Base-by-base conservation (phyloP, 2,113 vertebrate species). In the Trogon melanurus region DNA sequence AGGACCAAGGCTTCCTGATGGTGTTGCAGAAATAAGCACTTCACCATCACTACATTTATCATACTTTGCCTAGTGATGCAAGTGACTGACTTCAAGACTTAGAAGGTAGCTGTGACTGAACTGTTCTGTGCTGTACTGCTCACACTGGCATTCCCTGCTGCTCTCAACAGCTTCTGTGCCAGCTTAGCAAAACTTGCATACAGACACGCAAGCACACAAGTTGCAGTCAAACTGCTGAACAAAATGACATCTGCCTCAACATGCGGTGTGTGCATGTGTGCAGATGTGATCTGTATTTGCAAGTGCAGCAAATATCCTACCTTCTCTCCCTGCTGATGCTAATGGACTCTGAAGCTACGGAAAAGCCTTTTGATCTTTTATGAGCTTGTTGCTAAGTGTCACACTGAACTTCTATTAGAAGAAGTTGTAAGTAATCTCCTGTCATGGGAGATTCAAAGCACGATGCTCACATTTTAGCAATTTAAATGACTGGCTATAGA, bases 351-450 rank as follows among this genome's bases (percentile, higher is more conserved):
- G 13, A 20, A 79, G 73, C 36, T 48, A 79, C 1, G 3, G 38
- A 70, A 65, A 47, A 88, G 32, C 65, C 53, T 81, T 79, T 88
- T 75, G 83, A 88, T 75, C 73, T 66, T 75, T 84, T 27, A 71
- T 38, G 64, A 95, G 53, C 61, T 66, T 47, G 73, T 61, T 2
- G 0, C 45, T 36, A 50, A 29, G 78, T 44, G 56, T 57, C 69
- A 73, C 23, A 6, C 51, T 54, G 41, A 91, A 73, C 29, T 73
- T 94, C 29, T 47, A 69, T 45, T 21, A 65, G 36, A 38, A 41
- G 54, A 38, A 91, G 54, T 45, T 65, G 8, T 54, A 89, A 92
- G 27, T 26, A 81, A 62, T 50, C 12, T 32, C n/a, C 16, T 85
- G 51, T 26, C 56, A 56, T 67, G 57, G 22, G 48, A 86, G 15